A percentile compares a stretch with the other conserved stretches of the same genome.
These are phyloP conservation scores for Spea hammondii DNA, from an alignment of 2,797 vertebrate genomes.

Conservation along the genomic window DNA sequence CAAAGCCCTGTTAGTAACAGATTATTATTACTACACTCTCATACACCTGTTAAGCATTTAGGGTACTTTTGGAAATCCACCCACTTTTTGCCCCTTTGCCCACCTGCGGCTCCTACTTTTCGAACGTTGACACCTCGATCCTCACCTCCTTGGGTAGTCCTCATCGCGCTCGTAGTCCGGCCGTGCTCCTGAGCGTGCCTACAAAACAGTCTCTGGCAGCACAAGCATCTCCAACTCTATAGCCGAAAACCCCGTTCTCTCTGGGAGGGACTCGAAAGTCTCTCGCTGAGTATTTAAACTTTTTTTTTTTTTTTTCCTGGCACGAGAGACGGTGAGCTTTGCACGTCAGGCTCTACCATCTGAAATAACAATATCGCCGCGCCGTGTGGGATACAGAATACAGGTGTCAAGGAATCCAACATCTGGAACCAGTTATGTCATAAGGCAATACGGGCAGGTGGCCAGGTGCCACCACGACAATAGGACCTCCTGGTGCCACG, in stretches of 20 bases:
- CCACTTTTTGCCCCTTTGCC: constrained; percentile 1
- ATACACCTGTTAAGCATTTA: too few relatives aligned
- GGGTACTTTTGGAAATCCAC: too few relatives aligned
- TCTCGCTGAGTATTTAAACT: constrained; percentile 16
- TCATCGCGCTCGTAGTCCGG: neutral
- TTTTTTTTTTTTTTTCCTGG: constrained; percentile 31
- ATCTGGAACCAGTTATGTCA: neutral
- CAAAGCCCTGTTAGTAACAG: too few relatives aligned
- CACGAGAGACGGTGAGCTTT: constrained; percentile 12
- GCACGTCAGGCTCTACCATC: neutral
- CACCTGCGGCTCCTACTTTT: neutral
- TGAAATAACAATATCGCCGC: neutral
- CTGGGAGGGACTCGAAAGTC: constrained; percentile 20
- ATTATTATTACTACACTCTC: too few relatives aligned
- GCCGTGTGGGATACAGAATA: neutral
- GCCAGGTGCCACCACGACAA: too few relatives aligned
- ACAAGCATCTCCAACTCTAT: neutral
- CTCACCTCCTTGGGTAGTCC: neutral
- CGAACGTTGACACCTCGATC: neutral
- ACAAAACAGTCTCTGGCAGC: neutral
- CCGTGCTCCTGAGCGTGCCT: neutral
- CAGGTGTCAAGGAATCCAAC: neutral
- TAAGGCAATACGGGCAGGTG: too few relatives aligned
- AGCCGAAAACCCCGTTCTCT: constrained; percentile 23
- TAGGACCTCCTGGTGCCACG: too few relatives aligned